Evolutionary conservation across 2,888 invertebrate species (phyloP).

Genomic region (Sarcophaga subvicina): DNA sequence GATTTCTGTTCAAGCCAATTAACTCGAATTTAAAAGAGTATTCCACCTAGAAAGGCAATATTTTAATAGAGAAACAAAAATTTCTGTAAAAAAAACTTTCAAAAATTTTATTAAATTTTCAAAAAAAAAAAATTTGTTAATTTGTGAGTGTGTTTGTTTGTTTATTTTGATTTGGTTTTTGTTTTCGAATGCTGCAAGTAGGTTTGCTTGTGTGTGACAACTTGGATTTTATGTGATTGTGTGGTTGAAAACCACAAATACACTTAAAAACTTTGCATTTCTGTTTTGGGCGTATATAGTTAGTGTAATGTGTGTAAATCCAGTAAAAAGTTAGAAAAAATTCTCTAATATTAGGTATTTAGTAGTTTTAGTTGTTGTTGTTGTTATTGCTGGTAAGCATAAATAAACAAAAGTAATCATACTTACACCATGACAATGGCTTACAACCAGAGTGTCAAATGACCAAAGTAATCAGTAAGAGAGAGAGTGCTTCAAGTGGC

Average conservation of each 20-base stretch:
- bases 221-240: constrained; percentile 43
- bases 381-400: too few species aligned
- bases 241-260: constrained; percentile 49
- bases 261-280: constrained; percentile 17
- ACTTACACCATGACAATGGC: too few species aligned
- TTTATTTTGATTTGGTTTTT: neutral
- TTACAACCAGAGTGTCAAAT: too few species aligned
- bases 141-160: neutral
- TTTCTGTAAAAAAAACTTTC: neutral
- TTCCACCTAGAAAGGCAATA: too few species aligned
- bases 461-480: too few species aligned
- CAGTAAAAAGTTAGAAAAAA: neutral
- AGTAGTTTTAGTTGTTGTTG: neutral
- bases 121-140: neutral
- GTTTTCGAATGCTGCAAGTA: neutral
- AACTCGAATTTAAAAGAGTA: too few species aligned
- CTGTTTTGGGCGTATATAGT: neutral
- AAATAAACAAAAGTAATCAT: too few species aligned
- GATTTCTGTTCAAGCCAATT: too few species aligned
- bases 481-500: too few species aligned
- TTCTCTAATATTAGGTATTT: neutral
- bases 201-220: neutral
- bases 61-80: too few species aligned
- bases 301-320: neutral
- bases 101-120: neutral